Conservation (phyloP, 2,797 vertebrate species). For the Silurus lanzhouensis region DNA sequence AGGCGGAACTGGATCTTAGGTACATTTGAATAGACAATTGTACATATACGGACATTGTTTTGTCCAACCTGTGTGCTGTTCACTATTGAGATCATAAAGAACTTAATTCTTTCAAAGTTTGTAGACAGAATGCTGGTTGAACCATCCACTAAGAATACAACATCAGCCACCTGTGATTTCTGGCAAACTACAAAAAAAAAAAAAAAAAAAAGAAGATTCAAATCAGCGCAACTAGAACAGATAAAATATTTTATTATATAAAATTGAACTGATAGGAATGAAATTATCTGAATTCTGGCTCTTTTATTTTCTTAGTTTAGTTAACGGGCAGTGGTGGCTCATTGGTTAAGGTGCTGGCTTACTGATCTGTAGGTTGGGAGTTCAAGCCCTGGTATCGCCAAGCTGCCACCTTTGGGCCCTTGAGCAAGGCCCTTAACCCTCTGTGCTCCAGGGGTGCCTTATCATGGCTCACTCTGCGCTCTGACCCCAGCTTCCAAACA, state of each 20-base stretch:
- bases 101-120: conserved; percentile 71
- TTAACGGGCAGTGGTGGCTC: background rate
- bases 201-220: conserved; percentile 2
- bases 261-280: background rate
- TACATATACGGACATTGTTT: conserved; percentile 72
- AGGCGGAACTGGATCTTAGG: conserved; percentile 63
- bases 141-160: conserved; percentile 80
- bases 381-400: too few species aligned
- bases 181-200: conserved; percentile 69
- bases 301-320: background rate
- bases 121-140: conserved; percentile 62
- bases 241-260: background rate
- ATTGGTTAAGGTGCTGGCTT: too few species aligned
- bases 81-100: conserved; percentile 74
- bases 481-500: too few species aligned
- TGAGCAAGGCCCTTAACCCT: too few species aligned
- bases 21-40: conserved; percentile 67
- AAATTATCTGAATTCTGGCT: background rate
- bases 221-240: background rate
- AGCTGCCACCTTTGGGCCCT: too few species aligned
- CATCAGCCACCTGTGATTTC: conserved; percentile 75
- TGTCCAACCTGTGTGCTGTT: conserved; percentile 72
- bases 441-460: too few species aligned
- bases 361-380: too few species aligned
- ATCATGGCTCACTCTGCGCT: too few species aligned